phyloP scores from a whole-genome alignment of 2,113 vertebrate genomes.

The Pterocles gutturalis region DNA sequence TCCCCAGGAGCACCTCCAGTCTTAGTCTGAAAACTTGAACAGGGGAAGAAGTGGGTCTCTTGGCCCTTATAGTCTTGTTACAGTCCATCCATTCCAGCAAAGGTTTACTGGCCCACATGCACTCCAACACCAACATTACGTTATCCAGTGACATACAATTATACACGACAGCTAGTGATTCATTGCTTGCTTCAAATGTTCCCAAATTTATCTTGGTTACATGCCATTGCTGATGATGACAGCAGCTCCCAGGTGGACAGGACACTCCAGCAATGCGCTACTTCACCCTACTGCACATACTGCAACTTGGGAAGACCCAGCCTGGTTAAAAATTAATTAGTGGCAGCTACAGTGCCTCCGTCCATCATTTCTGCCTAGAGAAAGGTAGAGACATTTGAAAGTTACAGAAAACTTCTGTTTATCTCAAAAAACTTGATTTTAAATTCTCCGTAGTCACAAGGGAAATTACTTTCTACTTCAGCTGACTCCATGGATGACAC shows the following conservation, averaged over 20 bases:
- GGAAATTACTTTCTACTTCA: background rate
- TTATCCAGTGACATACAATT: background rate
- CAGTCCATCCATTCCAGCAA: background rate
- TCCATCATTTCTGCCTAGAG: background rate
- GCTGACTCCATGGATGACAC: background rate
- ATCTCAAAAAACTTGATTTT: background rate
- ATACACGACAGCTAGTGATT: rapidly evolving
- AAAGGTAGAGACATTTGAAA: background rate
- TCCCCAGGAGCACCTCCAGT: background rate
- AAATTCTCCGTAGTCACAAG: background rate
- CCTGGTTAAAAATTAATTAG: background rate
- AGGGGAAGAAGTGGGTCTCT: background rate
- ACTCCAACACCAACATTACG: background rate
- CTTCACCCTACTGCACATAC: background rate
- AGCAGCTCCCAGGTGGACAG: background rate
- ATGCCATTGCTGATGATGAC: background rate
- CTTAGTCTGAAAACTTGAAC: background rate
- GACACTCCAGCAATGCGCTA: background rate
- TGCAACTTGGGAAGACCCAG: background rate
- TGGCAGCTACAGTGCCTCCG: background rate
- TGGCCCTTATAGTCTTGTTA: background rate
- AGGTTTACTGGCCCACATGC: background rate
- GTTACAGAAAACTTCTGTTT: background rate
- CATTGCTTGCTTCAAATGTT: background rate
- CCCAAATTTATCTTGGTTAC: background rate